These are phyloP conservation scores for Lingula anatina DNA, from an alignment of 2,888 invertebrate species.

Conservation along the genomic window DNA sequence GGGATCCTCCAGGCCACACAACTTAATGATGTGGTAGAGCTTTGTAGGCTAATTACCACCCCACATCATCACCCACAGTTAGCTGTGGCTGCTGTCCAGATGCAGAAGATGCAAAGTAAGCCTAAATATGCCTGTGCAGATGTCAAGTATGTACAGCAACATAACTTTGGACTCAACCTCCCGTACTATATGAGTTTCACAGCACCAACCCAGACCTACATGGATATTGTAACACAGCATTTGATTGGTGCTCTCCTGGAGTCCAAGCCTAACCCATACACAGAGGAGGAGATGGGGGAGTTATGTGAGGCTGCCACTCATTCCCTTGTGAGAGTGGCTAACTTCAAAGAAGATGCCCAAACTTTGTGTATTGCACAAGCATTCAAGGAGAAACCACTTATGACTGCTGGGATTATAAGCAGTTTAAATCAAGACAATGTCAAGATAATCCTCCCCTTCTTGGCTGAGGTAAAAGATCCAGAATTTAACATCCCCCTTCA, in stretches of 20 bases:
- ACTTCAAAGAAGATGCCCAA: slow-evolving; percentile 17
- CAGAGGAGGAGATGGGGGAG: slow-evolving; percentile 16
- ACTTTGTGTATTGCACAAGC: no score
- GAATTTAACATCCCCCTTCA: no score
- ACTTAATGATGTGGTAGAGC: slow-evolving; percentile 14
- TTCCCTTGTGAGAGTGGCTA: slow-evolving; percentile 3
- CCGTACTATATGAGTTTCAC: slow-evolving; percentile 28
- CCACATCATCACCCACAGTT: slow-evolving; percentile 35
- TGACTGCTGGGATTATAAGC: no score
- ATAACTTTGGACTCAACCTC: slow-evolving; percentile 20
- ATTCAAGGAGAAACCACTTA: no score
- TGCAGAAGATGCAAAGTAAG: slow-evolving; percentile 22
- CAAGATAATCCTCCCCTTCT: no score
- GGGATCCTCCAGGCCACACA: slow-evolving; percentile 17
- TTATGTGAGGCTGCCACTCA: slow-evolving; percentile 17
- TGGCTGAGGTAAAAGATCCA: no score
- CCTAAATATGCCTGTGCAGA: slow-evolving; percentile 24
- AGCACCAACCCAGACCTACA: slow-evolving; percentile 32
- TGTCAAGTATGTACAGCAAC: slow-evolving; percentile 4
- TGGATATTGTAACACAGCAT: slow-evolving; percentile 37
- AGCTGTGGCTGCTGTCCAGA: slow-evolving; percentile 23
- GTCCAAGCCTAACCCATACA: slow-evolving; percentile 21
- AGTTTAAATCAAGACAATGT: no score
- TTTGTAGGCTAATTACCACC: slow-evolving; percentile 24
- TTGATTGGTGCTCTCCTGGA: slow-evolving; percentile 28